phyloP scores from a whole-genome alignment of 2,888 invertebrate species.

The Cactoblastis cactorum region DNA sequence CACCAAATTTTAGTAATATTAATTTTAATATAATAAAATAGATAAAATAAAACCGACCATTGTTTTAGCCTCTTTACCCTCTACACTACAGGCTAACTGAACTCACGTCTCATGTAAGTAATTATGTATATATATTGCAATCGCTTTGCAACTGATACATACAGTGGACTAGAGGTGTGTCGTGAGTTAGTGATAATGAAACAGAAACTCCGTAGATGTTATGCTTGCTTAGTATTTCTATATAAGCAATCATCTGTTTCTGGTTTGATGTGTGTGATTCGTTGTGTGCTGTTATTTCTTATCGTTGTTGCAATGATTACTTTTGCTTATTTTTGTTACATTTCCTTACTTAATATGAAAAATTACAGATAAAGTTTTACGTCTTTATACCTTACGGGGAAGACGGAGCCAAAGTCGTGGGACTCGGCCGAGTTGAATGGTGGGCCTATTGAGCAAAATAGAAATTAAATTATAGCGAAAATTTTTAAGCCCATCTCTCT shows the following conservation, averaged over 20 bases:
- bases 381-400: no score
- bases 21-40: no score
- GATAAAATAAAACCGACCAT: background rate
- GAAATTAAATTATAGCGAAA: no score
- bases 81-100: background rate
- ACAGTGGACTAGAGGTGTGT: conserved; percentile 1
- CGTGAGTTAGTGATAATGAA: conserved; percentile 1
- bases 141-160: background rate
- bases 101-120: background rate
- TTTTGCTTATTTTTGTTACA: no score
- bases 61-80: no score
- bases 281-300: background rate
- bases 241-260: conserved; percentile 43
- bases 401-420: no score
- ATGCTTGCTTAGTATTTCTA: conserved; percentile 37
- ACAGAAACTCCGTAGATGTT: conserved; percentile 23
- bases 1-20: no score
- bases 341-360: no score
- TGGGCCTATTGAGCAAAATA: no score
- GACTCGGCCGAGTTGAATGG: no score
- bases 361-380: no score
- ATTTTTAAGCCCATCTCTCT: no score
- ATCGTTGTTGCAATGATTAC: background rate
- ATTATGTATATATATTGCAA: background rate
- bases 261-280: conserved; percentile 14